Conservation (phyloP, 2,797 vertebrate genomes). For the Valencia hispanica region DNA sequence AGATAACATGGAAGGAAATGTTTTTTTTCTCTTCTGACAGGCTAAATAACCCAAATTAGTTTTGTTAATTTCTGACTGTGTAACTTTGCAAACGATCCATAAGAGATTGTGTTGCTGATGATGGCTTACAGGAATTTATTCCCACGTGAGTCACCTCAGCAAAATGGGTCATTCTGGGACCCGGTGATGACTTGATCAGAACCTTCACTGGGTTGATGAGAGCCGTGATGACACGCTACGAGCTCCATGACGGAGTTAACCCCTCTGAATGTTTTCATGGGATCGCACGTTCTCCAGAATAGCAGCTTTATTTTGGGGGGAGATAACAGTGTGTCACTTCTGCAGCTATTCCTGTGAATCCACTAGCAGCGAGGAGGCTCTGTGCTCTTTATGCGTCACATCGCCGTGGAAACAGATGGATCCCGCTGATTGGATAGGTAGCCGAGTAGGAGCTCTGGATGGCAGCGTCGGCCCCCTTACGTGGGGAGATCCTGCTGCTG, state of each 20-base stretch:
- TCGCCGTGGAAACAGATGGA: conserved; percentile 64
- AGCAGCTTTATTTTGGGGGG: conserved; percentile 41
- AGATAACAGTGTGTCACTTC: conserved; percentile 36
- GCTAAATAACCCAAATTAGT: too few relatives aligned
- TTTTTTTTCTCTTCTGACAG: too few relatives aligned
- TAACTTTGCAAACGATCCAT: too few relatives aligned
- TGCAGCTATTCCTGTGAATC: conserved; percentile 49
- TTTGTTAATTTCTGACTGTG: too few relatives aligned
- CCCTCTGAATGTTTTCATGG: not conserved
- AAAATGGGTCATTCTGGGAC: not conserved
- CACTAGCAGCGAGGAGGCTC: conserved; percentile 27
- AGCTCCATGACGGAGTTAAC: not conserved
- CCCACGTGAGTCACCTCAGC: not conserved
- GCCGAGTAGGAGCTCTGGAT: conserved; percentile 13
- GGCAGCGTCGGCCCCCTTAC: conserved; percentile 41
- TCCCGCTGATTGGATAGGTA: conserved; percentile 28
- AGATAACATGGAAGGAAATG: too few relatives aligned
- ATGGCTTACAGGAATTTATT: not conserved
- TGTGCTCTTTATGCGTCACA: conserved; percentile 50
- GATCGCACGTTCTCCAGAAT: conserved; percentile 22
- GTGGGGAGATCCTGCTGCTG: conserved; percentile 70
- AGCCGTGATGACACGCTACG: not conserved
- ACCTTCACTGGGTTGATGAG: not conserved
- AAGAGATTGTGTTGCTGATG: not conserved
- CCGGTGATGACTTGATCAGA: conserved; percentile 1